Evolutionary conservation across 1,140 invertebrate genomes (phyloP).

Genomic region (Bombyx mori): ASM3026992v2 NC_085125.1:4759001-4759500

Average conservation of each 20-base stretch:
- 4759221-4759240: background rate
- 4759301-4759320: conserved; percentile 55
- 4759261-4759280: background rate
- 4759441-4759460: conserved; percentile 77
- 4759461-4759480: conserved; percentile 54
- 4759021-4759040: no score
- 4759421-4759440: conserved; percentile 75
- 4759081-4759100: conserved; percentile 78
- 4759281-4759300: conserved; percentile 27
- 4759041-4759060: no score
- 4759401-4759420: conserved; percentile 75
- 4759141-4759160: conserved; percentile 41
- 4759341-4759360: conserved; percentile 26
- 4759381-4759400: conserved; percentile 55
- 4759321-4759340: conserved; percentile 44
- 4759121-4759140: conserved; percentile 55
- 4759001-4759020: no score
- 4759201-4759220: conserved; percentile 21
- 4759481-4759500: background rate
- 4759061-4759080: conserved; percentile 28
- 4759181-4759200: conserved; percentile 35
- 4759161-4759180: conserved; percentile 40
- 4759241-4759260: background rate
- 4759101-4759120: conserved; percentile 71
- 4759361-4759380: conserved; percentile 43